Base-by-base conservation (phyloP, 2,888 invertebrate genomes). In the Drosophila falleni region DNA sequence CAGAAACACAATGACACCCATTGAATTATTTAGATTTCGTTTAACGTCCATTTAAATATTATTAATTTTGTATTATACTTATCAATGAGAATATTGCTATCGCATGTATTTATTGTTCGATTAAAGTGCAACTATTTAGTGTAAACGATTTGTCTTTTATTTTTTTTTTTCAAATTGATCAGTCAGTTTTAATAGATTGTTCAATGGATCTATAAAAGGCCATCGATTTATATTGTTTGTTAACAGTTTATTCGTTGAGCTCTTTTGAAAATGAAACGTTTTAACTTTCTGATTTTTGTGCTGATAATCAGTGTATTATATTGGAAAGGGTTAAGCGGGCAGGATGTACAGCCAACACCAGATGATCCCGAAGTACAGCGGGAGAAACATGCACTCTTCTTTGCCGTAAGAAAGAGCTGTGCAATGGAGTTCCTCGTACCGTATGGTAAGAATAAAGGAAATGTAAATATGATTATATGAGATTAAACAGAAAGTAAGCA, bases 71-170 rank as follows among this genome's bases (percentile, higher is more conserved):
- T 80, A 82, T 80, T 69, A 64, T 70, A 64, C 49, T 50, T 64
- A 74, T 74, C 71, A 77, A 75, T 74, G 80, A 75, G 67, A 80
- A 76, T 81, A 74, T 74, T 84, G 81, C 87, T 80, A 60, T 83
- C 63, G 71, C 88, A 87, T 82, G 87, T 86, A 86, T 86, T 86
- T 89, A 87, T 87, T 87, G 74, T 87, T 87, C 82, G 86, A 87
- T 85, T 89, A 87, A 87, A 87, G 69, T 76, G 84, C 67, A 89
- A 77, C 74, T 80, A 83, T 74, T 85, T 89, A 85, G 84, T 85
- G 74, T 86, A 80, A 73, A 78, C 61, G 56, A 2, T 58, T 37
- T 46, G 47, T 13, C 9, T 23, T 35, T 49, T 49, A 16, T 35
- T 59, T 65, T 13, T 35, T 59, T 65, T 13, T 9, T 2, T 5